These are phyloP conservation scores for Montipora capitata DNA, from an alignment of 92 coral and sea anemone species.

Conservation along the genomic window DNA sequence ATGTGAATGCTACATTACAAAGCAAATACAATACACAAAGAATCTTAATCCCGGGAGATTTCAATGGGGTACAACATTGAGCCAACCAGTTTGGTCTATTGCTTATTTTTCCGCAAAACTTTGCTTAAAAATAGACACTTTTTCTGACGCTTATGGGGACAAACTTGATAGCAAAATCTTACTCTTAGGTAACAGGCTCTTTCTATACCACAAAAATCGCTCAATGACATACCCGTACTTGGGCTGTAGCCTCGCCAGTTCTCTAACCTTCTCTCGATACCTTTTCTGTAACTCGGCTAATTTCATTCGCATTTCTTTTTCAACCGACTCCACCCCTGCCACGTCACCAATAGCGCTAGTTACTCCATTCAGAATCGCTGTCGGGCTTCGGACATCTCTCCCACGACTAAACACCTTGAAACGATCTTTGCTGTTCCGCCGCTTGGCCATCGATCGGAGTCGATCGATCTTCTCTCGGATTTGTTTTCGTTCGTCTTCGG, in stretches of 20 bases:
- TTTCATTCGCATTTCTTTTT: constrained; percentile 91
- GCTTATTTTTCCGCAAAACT: too few species aligned
- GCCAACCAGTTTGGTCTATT: too few species aligned
- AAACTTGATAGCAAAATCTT: too few species aligned
- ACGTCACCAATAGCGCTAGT: constrained; percentile 89
- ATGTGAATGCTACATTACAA: too few species aligned
- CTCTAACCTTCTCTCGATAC: constrained; percentile 92
- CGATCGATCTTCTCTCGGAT: constrained; percentile 97
- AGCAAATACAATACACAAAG: too few species aligned
- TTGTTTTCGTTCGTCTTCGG: constrained; percentile 88
- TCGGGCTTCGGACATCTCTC: constrained; percentile 85
- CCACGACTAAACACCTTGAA: constrained; percentile 81
- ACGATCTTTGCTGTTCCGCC: constrained; percentile 92
- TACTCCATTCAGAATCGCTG: constrained; percentile 87
- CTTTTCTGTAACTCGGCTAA: constrained; percentile 93
- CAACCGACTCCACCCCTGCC: constrained; percentile 85
- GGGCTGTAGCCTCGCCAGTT: constrained; percentile 93
- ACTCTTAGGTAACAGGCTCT: too few species aligned
- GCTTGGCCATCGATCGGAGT: constrained; percentile 89
- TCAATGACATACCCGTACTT: constrained; percentile 81
- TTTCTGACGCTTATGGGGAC: too few species aligned
- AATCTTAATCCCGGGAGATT: too few species aligned
- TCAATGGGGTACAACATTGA: too few species aligned
- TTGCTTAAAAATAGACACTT: too few species aligned
- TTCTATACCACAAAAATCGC: too few species aligned